phyloP scores from a whole-genome alignment of 2,113 vertebrate species.

The Mastomys coucha region DNA sequence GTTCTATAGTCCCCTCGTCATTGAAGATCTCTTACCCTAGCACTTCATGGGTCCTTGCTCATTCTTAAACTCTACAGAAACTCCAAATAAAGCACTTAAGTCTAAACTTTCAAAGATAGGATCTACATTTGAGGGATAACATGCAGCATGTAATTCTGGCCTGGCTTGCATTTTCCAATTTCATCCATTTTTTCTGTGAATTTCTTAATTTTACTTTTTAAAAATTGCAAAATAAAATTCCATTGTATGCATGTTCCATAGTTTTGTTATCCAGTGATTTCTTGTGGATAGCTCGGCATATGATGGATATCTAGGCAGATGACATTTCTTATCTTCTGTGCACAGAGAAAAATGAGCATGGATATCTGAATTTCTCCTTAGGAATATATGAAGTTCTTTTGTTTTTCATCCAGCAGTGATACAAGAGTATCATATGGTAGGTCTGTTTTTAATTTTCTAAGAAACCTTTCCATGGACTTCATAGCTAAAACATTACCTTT shows the following conservation, averaged over 20 bases:
- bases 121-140: too few relatives aligned
- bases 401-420: too few relatives aligned
- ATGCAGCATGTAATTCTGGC: neutral
- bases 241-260: neutral
- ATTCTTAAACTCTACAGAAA: neutral
- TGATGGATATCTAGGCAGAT: too few relatives aligned
- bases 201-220: neutral
- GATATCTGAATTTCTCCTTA: neutral
- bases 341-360: neutral
- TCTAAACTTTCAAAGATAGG: neutral
- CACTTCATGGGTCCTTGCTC: too few relatives aligned
- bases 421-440: neutral
- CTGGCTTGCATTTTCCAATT: neutral
- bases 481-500: neutral
- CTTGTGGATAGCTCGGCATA: too few relatives aligned
- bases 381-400: neutral
- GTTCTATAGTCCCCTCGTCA: too few relatives aligned
- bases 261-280: neutral
- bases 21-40: neutral
- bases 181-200: neutral
- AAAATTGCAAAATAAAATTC: neutral
- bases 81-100: neutral
- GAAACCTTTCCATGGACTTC: neutral
- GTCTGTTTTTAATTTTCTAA: too few relatives aligned
- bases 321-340: neutral